Conservation (phyloP, 2,113 vertebrate species). For the Pseudorasbora parva region DNA sequence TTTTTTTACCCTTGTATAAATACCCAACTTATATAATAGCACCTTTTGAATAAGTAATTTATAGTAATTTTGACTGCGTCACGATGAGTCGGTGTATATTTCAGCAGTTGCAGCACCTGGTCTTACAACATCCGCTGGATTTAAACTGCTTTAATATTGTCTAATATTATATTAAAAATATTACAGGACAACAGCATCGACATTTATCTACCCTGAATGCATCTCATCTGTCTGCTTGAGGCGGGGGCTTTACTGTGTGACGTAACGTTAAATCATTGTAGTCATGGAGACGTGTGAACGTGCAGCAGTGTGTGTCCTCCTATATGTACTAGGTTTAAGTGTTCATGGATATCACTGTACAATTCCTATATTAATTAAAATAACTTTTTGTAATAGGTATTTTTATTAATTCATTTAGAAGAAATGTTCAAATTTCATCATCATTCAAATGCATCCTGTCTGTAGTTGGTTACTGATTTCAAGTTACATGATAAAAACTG, state of each 20-base stretch:
- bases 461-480: too few relatives aligned
- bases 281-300: slow-evolving; percentile 22
- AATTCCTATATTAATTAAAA: background rate
- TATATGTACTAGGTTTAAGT: background rate
- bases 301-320: slow-evolving; percentile 11
- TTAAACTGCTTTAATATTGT: background rate
- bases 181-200: background rate
- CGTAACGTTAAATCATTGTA: background rate
- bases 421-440: too few relatives aligned
- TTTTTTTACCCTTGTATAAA: background rate
- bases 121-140: background rate
- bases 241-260: slow-evolving; percentile 24
- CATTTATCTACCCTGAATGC: background rate
- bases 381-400: background rate
- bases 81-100: background rate
- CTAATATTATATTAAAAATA: background rate
- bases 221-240: background rate
- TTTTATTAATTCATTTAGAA: background rate
- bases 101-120: background rate
- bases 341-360: background rate
- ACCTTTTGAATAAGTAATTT: background rate
- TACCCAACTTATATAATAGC: background rate
- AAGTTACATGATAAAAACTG: too few relatives aligned
- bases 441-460: too few relatives aligned
- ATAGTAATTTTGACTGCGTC: background rate